A percentile compares a stretch with the other conserved stretches of the same genome.
phyloP scores from a whole-genome alignment of 1,140 invertebrate species.

The Calliphora vicina region DNA sequence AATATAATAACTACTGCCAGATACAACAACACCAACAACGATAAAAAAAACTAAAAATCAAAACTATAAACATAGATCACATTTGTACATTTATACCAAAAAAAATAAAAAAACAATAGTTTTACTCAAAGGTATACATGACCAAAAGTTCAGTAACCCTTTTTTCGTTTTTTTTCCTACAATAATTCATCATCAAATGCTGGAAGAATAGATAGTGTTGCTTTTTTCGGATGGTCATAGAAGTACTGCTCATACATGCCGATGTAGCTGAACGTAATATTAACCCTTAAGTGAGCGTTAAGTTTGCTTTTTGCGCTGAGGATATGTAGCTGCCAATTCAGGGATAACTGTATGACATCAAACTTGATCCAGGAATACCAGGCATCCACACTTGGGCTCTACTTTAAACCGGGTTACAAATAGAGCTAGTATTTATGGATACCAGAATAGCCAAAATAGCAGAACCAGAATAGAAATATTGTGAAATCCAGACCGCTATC shows the following conservation, averaged over 20 bases:
- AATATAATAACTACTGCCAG: neutral
- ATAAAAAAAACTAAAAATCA: conserved; percentile 21
- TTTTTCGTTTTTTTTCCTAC: neutral
- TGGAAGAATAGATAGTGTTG: conserved; percentile 20
- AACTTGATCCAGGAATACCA: too few species aligned
- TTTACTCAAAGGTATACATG: conserved; percentile 17
- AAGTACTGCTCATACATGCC: neutral
- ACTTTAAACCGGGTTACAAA: too few species aligned
- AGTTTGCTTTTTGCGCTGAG: too few species aligned
- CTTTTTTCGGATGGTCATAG: neutral
- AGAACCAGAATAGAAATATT: too few species aligned
- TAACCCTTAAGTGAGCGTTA: neutral
- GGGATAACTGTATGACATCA: too few species aligned
- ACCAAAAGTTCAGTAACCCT: conserved; percentile 29
- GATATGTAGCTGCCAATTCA: too few species aligned
- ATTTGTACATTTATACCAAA: conserved; percentile 23
- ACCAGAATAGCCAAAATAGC: too few species aligned
- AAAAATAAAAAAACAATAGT: conserved; percentile 2
- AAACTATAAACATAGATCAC: conserved; percentile 29
- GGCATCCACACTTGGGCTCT: too few species aligned
- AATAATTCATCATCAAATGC: conserved; percentile 31
- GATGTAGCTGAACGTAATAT: neutral
- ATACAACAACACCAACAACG: conserved; percentile 2
- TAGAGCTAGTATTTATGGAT: too few species aligned
- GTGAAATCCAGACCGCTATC: too few species aligned